A percentile compares a stretch with the other conserved stretches of the same genome.
These are phyloP conservation scores for Tachina grossa DNA, from an alignment of 2,888 invertebrate genomes.

Conservation along the genomic window DNA sequence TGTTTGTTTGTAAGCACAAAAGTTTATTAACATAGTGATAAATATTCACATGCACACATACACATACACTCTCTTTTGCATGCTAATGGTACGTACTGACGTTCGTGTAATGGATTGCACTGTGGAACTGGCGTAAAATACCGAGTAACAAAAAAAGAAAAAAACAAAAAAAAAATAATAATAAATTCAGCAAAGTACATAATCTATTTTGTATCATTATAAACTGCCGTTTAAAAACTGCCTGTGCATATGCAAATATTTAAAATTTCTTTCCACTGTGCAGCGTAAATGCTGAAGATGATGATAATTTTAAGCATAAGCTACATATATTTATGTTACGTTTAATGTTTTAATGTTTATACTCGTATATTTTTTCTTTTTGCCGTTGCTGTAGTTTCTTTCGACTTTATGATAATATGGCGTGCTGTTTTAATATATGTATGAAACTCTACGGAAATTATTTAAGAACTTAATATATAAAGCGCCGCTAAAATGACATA, in stretches of 20 bases:
- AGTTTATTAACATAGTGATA: constrained; percentile 13
- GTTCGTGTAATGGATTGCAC: neutral
- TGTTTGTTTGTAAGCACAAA: neutral
- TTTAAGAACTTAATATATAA: neutral
- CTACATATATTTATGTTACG: constrained; percentile 45
- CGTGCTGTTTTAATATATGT: neutral
- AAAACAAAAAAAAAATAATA: no score
- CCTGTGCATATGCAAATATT: neutral
- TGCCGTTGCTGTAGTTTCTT: neutral
- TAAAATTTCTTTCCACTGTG: neutral
- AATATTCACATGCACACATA: neutral
- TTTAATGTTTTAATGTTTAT: constrained; percentile 43
- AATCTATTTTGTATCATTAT: neutral
- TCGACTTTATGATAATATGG: constrained; percentile 13
- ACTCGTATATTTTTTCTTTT: neutral
- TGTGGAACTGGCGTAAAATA: neutral
- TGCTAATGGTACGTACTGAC: neutral
- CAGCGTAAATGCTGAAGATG: neutral
- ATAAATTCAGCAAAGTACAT: no score
- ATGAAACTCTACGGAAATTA: neutral
- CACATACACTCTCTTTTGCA: neutral
- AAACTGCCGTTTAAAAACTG: neutral
- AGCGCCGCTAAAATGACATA: neutral
- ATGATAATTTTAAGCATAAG: constrained; percentile 30
- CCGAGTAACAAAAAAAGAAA: no score